These are phyloP conservation scores for Ecdyonurus torrentis DNA, from an alignment of 2,888 invertebrate genomes.

Conservation along the genomic window DNA sequence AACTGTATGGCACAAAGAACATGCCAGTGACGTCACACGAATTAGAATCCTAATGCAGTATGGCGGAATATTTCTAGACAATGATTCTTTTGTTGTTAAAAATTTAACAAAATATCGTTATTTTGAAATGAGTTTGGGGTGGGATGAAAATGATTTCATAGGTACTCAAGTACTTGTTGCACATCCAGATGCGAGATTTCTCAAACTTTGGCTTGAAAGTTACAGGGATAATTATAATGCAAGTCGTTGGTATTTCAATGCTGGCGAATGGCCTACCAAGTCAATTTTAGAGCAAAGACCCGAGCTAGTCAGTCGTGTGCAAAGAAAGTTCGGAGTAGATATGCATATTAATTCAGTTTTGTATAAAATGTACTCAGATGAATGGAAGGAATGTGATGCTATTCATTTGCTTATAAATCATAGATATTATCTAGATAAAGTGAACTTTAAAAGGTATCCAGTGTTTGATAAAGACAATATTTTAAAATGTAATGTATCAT, in stretches of 20 bases:
- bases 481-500: neutral
- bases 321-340: slow-evolving; percentile 15
- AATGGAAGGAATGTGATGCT: neutral
- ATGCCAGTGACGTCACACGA: slow-evolving; percentile 14
- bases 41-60: slow-evolving; percentile 19
- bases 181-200: slow-evolving; percentile 20
- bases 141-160: slow-evolving; percentile 14
- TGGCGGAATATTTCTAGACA: slow-evolving; percentile 23
- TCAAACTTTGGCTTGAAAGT: slow-evolving; percentile 19
- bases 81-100: slow-evolving; percentile 20
- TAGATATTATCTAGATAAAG: neutral
- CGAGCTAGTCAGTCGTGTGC: slow-evolving; percentile 18
- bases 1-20: slow-evolving; percentile 7
- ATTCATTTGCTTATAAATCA: neutral
- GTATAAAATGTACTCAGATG: neutral
- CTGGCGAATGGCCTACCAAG: slow-evolving; percentile 19
- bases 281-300: slow-evolving; percentile 17
- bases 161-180: slow-evolving; percentile 18
- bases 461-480: neutral
- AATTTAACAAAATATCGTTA: slow-evolving; percentile 19
- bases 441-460: neutral
- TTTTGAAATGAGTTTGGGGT: slow-evolving; percentile 21
- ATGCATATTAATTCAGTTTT: neutral
- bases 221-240: slow-evolving; percentile 18
- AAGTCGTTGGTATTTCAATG: slow-evolving; percentile 19